Evolutionary conservation across 2,113 vertebrate species (phyloP), one percentile per base, ranked within the genome.

Genomic region (Prolemur simus): DNA sequence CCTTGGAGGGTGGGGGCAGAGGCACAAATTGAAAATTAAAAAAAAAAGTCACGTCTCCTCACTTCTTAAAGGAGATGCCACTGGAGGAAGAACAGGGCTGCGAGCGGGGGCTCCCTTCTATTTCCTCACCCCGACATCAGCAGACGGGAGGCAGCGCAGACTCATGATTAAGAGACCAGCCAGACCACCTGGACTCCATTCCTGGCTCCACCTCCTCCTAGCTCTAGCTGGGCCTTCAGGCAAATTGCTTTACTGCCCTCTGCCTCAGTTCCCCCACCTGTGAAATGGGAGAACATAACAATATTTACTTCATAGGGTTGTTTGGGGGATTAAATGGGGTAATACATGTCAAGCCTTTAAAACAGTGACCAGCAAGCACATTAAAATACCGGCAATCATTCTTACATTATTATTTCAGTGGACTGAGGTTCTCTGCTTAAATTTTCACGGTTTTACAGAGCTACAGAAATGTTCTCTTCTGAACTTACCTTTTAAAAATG

Each of bases 401-500:
- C 56, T 39, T 64, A n/a, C 4, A 18, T 2, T 9, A 12, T 14
- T 11, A 73, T 21, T 47, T 42, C 73, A 27, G 2, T 1, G 9
- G 47, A 21, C 13, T 0, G 0, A 45, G 9, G 29, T n/a, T 39
- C 76, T 63, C 20, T 49, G 4, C 39, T 49, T 34, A 49, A 6
- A 29, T 29, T 60, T 66, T 23, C 42, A 34, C 12, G 39, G 12
- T 18, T 87, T 89, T 8, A n/a, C 0, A 32, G 20, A 60, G 66
- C 84, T 66, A 86, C 71, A 17, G 39, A n/a, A 74, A 37, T 76
- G 68, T 64, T 66, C 82, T 60, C 96, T 84, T 91, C 47, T 37
- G 32, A 83, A 91, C n/a, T 13, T 10, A n/a, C 34, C 77, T 94
- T 83, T 83, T 37, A 39, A 76, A 76, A 92, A 49, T 20, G 34